phyloP scores from a whole-genome alignment of 2,888 invertebrate species.

The Scaptomyza caliginosa region DNA sequence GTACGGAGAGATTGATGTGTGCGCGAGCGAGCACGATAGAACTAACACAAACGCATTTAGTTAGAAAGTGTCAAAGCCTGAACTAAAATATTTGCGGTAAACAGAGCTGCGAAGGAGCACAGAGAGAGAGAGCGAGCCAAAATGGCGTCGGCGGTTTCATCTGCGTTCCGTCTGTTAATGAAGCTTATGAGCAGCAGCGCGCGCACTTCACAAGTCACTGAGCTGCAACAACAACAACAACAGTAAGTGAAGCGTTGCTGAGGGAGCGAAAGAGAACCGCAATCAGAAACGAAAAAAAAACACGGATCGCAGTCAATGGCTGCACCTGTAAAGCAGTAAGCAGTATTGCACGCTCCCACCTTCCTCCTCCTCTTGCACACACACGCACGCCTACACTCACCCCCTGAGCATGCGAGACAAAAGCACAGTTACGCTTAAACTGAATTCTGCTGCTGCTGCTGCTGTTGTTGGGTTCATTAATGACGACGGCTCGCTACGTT shows the following conservation, averaged over 20 bases:
- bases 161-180: constrained; percentile 58
- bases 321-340: constrained; percentile 72
- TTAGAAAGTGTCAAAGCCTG: constrained; percentile 21
- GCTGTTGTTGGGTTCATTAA: constrained; percentile 70
- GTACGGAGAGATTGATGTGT: neutral
- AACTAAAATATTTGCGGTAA: constrained; percentile 16
- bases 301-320: constrained; percentile 65
- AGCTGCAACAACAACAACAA: constrained; percentile 61
- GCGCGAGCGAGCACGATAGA: neutral
- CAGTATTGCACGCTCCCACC: constrained; percentile 52
- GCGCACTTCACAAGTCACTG: constrained; percentile 75
- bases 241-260: constrained; percentile 70
- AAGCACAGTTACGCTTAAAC: constrained; percentile 73
- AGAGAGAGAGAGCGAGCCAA: constrained; percentile 24
- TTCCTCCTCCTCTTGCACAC: neutral
- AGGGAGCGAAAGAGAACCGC: constrained; percentile 30
- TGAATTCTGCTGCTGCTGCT: constrained; percentile 47
- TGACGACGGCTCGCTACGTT: constrained; percentile 72
- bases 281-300: constrained; percentile 50
- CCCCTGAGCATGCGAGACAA: constrained; percentile 40
- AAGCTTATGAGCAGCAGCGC: constrained; percentile 76
- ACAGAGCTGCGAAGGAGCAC: constrained; percentile 6
- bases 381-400: constrained; percentile 16
- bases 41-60: constrained; percentile 8
- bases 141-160: constrained; percentile 44